Evolutionary conservation across 2,797 vertebrate genomes (phyloP), one percentile per base, ranked within the genome.

Genomic region (Kryptopterus vitreolus): DNA sequence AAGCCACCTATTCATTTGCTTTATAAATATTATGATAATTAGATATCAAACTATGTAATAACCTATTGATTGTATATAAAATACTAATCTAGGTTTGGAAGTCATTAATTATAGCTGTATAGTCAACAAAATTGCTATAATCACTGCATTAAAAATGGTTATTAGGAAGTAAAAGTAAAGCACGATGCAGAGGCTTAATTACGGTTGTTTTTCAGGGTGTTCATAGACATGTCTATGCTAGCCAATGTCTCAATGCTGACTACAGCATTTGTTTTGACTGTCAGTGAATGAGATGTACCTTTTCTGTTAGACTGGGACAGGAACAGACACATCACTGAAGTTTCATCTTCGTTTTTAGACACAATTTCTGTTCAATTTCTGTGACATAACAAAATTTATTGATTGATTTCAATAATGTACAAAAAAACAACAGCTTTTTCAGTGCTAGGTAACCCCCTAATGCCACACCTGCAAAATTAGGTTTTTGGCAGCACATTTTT

Each of bases 181-280:
- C 65, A 75, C 1, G 38, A 74, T 76, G 83, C 15, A 53, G 35
- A 81, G 7, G 62, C 68, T 76, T 73, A 83, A 79, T 90, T 65
- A 86, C 46, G 84, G 85, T 88, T 80, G 86, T 90, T 88, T 84
- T 81, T 35, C 57, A 74, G 46, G 66, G 52, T 35, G 85, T 81
- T 84, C 77, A 59, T 65, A 83, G 88, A 87, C 90, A 90, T 88
- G 89, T 92, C 89, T 84, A 76, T 85, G 89, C 91, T 80, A 76
- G 92, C 84, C 82, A 79, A 85, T 89, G 85, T 92, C 90, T 88
- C 85, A 87, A 68, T 76, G 76, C 80, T 82, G 80, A 90, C 76
- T 85, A 82, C 69, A 87, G 85, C 83, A 88, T 84, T 89, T 83
- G 85, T 84, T 89, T 86, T 88, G 85, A 85, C 80, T 88, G 79